Evolutionary conservation across 2,888 invertebrate genomes (phyloP), one percentile per base, ranked within the genome.

Genomic region (Drosophila trichaetosa): DNA sequence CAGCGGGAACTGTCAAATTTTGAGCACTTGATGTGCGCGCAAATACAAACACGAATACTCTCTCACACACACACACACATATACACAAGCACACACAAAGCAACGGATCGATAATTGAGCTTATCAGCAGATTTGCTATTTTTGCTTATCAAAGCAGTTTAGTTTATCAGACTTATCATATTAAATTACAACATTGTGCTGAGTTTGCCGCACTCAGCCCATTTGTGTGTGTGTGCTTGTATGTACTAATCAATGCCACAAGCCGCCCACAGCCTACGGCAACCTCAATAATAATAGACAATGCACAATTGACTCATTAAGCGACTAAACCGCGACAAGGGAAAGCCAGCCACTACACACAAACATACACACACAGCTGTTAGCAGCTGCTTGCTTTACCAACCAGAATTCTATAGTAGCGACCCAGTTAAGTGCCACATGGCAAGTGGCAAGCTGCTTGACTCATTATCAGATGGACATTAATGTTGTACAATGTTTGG

Each of bases 241-340:
- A 46, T 69, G 71, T 71, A 82, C 73, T 88, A 90, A 90, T 85
- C 85, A 90, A 80, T 76, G 75, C 73, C 88, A 51, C 82, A 82
- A 71, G 49, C 63, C 69, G 67, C 73, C 82, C 79, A 82, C 90
- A 69, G 58, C 57, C 73, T 57, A 65, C 59, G 54, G 40, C 48
- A 66, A 74, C 29, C 36, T 27, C 60, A 67, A 71, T 80, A 62
- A 77, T 72, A 68, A 78, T 72, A 48, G 72, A 49, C 74, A 77
- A 51, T 61, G 89, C 86, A 85, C 85, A 89, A 90, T 86, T 90
- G 90, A 83, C 87, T 87, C 90, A 87, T 90, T 90, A 90, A 79
- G 79, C 83, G 73, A 75, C 87, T 77, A 87, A 89, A 87, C 87
- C 90, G 89, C 87, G 87, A 80, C 77, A 73, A 75, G 90, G 70